These are phyloP conservation scores for Tachina lurida DNA, from an alignment of 2,888 invertebrate genomes.

Conservation along the genomic window DNA sequence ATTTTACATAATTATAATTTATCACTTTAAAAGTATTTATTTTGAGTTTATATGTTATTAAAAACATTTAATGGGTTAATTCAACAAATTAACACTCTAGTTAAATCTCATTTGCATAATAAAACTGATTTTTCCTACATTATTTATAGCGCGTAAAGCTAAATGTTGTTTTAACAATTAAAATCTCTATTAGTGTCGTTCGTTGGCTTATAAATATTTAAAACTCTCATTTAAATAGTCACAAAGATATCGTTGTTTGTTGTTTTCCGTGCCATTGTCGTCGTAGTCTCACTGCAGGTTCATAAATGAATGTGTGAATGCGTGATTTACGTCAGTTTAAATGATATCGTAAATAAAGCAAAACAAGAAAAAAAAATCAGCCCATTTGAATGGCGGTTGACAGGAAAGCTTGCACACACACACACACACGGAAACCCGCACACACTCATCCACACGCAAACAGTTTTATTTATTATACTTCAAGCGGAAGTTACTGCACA, in stretches of 20 bases:
- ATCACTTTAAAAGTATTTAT: too few species aligned
- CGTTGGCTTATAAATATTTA: not conserved
- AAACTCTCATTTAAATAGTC: not conserved
- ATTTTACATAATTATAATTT: too few species aligned
- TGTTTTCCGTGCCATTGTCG: not conserved
- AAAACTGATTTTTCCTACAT: not conserved
- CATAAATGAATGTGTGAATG: constrained; percentile 10
- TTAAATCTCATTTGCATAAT: not conserved
- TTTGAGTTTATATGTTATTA: too few species aligned
- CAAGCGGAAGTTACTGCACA: constrained; percentile 66
- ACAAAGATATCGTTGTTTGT: not conserved
- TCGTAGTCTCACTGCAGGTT: too few species aligned
- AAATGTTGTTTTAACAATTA: not conserved
- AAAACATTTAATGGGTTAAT: not conserved
- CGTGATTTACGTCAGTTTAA: constrained; percentile 61
- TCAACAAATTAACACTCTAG: not conserved
- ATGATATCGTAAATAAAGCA: constrained; percentile 26
- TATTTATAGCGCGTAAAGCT: constrained; percentile 1
- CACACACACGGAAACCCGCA: not conserved
- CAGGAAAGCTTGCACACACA: not conserved
- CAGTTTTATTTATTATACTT: constrained; percentile 30
- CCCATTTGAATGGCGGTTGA: constrained; percentile 55
- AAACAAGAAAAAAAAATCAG: constrained; percentile 39
- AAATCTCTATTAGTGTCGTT: constrained; percentile 5
- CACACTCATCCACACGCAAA: not conserved